Conservation (phyloP, 2,888 invertebrate genomes). For the Catotricha subobsoleta region DNA sequence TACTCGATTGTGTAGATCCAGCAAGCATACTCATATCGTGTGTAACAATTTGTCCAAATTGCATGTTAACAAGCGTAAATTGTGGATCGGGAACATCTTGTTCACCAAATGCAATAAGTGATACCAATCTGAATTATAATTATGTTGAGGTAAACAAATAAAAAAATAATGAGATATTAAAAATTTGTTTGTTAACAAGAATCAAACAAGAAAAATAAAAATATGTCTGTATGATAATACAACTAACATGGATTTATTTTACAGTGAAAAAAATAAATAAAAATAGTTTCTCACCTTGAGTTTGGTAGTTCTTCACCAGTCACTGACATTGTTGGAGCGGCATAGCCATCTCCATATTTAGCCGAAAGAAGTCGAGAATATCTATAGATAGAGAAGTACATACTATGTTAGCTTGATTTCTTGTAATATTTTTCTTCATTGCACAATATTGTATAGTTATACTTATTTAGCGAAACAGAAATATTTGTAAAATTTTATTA, state of each 20-base stretch:
- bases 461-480: not conserved
- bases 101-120: slow-evolving; percentile 52
- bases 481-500: not conserved
- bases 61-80: slow-evolving; percentile 53
- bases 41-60: slow-evolving; percentile 42
- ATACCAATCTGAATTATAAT: too few species aligned
- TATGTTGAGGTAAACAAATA: too few species aligned
- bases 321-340: slow-evolving; percentile 40
- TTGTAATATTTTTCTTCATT: not conserved
- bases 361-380: slow-evolving; percentile 30
- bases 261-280: too few species aligned
- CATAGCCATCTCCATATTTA: slow-evolving; percentile 32
- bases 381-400: slow-evolving; percentile 12
- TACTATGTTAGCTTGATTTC: too few species aligned
- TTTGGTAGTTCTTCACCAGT: slow-evolving; percentile 50
- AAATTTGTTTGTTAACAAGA: too few species aligned
- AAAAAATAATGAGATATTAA: too few species aligned
- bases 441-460: not conserved
- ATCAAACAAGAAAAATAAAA: too few species aligned
- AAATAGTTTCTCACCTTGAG: too few species aligned
- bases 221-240: too few species aligned
- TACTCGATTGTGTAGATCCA: slow-evolving; percentile 49
- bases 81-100: slow-evolving; percentile 47
- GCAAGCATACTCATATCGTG: slow-evolving; percentile 37
- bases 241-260: too few species aligned